Evolutionary conservation across 2,888 invertebrate species (phyloP).

Genomic region (Drosophila peninsularis): DNA sequence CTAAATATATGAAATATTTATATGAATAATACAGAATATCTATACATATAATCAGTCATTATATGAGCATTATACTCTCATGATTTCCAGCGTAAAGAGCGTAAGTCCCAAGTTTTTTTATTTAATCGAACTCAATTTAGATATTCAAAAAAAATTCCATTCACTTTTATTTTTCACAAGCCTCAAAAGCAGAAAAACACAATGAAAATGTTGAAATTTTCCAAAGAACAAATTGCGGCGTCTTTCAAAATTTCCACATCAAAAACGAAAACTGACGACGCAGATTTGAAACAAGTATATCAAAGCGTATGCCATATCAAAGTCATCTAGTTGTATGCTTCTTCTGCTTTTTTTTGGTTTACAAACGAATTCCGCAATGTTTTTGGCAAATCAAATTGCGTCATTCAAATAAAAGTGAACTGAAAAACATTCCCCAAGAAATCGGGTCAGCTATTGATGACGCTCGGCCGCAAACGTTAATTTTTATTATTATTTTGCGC

Average conservation of each 20-base stretch:
- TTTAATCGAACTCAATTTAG: no score
- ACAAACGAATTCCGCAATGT: constrained; percentile 25
- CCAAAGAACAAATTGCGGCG: constrained; percentile 21
- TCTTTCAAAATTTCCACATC: constrained; percentile 18
- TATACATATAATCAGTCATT: no score
- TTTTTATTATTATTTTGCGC: constrained; percentile 59
- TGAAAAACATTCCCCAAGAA: constrained; percentile 17
- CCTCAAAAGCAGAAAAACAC: neutral
- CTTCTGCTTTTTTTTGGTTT: constrained; percentile 5
- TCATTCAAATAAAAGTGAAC: constrained; percentile 33
- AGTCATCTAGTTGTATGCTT: constrained; percentile 2
- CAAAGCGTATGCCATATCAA: constrained; percentile 43
- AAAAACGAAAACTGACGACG: constrained; percentile 16
- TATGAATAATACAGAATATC: no score
- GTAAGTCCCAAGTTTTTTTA: no score
- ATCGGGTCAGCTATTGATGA: constrained; percentile 59
- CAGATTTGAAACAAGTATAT: constrained; percentile 13
- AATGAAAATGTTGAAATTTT: constrained; percentile 1
- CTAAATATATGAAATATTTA: no score
- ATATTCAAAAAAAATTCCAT: neutral
- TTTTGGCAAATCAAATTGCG: constrained; percentile 47
- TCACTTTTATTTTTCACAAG: neutral
- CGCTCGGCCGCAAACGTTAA: constrained; percentile 45
- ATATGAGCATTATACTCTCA: no score
- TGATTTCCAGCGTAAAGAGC: no score